Evolutionary conservation across 2,888 invertebrate genomes (phyloP).

Genomic region (Myopa tessellatipennis): DNA sequence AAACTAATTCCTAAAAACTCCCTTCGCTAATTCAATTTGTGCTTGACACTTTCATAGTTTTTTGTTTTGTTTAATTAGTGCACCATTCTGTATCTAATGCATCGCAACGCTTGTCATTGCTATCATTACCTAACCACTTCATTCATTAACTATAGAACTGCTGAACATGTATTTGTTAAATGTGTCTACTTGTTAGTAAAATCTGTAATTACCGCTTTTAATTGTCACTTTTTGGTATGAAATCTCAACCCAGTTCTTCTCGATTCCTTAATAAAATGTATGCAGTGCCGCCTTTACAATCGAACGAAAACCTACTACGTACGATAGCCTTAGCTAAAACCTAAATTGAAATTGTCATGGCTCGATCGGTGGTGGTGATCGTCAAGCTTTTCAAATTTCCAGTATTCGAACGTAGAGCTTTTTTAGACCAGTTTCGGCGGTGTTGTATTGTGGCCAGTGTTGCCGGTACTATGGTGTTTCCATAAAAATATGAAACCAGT

Average conservation of each 20-base stretch:
- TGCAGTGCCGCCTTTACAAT: constrained; percentile 49
- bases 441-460: too few species aligned
- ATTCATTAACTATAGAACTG: constrained; percentile 32
- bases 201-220: constrained; percentile 39
- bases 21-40: background rate
- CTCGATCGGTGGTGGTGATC: constrained; percentile 27
- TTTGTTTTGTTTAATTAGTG: constrained; percentile 17
- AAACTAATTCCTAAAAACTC: background rate
- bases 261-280: constrained; percentile 14
- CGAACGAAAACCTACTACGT: constrained; percentile 51
- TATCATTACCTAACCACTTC: constrained; percentile 12
- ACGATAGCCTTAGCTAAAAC: constrained; percentile 42
- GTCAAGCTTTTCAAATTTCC: constrained; percentile 27
- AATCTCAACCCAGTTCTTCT: constrained; percentile 4
- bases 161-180: background rate
- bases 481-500: too few species aligned
- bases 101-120: background rate
- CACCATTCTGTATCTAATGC: background rate
- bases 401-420: constrained; percentile 14
- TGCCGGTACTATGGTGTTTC: too few species aligned
- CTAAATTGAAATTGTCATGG: constrained; percentile 29
- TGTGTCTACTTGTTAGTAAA: background rate
- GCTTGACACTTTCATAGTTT: background rate
- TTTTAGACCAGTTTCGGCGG: background rate
- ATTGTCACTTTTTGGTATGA: constrained; percentile 19